Conservation (phyloP, 2,888 invertebrate genomes). For the Epirrhoe tristata region DNA sequence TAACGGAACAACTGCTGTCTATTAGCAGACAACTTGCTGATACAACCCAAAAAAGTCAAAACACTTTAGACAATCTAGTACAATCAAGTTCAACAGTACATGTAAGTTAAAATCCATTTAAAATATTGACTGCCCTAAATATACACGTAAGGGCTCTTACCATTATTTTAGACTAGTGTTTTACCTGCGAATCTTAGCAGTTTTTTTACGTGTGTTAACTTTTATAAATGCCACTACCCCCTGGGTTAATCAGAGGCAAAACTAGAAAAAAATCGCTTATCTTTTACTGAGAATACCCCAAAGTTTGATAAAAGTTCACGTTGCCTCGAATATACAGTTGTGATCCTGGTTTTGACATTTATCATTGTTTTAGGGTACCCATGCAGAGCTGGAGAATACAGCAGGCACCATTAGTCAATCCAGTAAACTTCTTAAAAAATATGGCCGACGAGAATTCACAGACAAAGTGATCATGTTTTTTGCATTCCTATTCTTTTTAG, state of each 20-base stretch:
- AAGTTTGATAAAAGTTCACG: no score
- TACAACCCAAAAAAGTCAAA: slow-evolving; percentile 94
- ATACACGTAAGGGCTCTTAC: no score
- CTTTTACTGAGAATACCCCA: no score
- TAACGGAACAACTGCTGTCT: slow-evolving; percentile 93
- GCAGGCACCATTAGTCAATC: slow-evolving; percentile 95
- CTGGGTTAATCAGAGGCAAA: no score
- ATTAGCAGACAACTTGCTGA: slow-evolving; percentile 94
- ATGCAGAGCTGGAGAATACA: slow-evolving; percentile 93
- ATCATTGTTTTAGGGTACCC: slow-evolving; percentile 85
- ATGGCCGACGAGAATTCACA: slow-evolving; percentile 96
- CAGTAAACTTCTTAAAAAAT: slow-evolving; percentile 96
- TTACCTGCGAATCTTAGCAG: no score
- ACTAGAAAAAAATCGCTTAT: no score
- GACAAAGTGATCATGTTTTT: slow-evolving; percentile 96
- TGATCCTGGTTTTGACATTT: not conserved
- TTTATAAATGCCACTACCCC: no score
- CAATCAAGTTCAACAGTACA: slow-evolving; percentile 88
- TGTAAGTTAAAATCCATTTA: slow-evolving; percentile 54
- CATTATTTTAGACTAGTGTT: no score
- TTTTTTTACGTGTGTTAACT: no score
- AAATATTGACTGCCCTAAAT: no score
- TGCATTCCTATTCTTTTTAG: slow-evolving; percentile 94
- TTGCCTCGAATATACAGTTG: no score
- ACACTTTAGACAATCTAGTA: slow-evolving; percentile 92